Evolutionary conservation across 2,888 invertebrate species (phyloP).

Genomic region (Plutella xylostella): DNA sequence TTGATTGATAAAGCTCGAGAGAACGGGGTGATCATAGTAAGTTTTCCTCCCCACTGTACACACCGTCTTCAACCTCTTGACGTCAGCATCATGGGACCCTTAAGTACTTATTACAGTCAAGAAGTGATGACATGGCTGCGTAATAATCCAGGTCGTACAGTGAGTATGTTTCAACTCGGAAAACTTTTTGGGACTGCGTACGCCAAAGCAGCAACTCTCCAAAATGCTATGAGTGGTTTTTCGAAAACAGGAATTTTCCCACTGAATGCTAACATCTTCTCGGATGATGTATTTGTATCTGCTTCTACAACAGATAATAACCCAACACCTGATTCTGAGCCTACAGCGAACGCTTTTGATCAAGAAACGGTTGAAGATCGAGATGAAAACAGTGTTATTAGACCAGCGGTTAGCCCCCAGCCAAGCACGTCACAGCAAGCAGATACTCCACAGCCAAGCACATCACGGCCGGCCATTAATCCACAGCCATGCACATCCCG

Average conservation of each 20-base stretch:
- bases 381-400: no score
- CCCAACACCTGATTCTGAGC: no score
- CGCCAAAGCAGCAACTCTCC: not conserved
- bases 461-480: no score
- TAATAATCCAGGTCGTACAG: not conserved
- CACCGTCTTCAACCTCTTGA: conserved; percentile 1
- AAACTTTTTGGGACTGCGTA: not conserved
- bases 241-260: not conserved
- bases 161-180: not conserved
- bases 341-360: no score
- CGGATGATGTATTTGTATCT: not conserved
- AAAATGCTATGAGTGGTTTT: not conserved
- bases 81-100: not conserved
- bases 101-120: not conserved
- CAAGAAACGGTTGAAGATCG: no score
- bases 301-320: not conserved
- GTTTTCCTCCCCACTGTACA: not conserved
- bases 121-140: not conserved
- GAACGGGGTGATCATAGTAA: not conserved
- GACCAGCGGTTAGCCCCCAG: no score
- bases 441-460: no score
- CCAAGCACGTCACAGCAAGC: no score
- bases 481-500: no score
- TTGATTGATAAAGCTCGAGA: not conserved
- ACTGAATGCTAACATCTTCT: not conserved